Evolutionary conservation across 2,888 invertebrate species (phyloP).

Genomic region (Eremobia ochroleuca): DNA sequence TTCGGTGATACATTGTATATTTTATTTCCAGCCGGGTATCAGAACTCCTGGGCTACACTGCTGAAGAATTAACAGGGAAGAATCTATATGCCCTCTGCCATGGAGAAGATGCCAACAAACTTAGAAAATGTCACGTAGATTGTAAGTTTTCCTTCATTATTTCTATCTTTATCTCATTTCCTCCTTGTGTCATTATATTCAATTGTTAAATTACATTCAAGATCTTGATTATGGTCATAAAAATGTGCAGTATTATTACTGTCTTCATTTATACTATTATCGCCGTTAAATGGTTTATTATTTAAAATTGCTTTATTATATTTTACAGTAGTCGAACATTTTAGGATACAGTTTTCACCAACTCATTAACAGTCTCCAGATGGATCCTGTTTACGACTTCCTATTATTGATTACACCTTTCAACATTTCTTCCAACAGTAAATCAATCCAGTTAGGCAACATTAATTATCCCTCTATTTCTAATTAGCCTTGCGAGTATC

Average conservation of each 20-base stretch:
- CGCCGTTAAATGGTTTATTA: constrained; percentile 1
- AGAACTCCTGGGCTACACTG: constrained; percentile 97
- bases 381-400: constrained; percentile 41
- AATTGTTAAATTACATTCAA: constrained; percentile 29
- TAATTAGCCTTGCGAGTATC: constrained; percentile 77
- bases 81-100: constrained; percentile 98
- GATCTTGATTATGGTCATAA: constrained; percentile 27
- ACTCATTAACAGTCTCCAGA: constrained; percentile 16
- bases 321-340: constrained; percentile 2
- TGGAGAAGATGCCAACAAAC: constrained; percentile 98
- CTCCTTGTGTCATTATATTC: constrained; percentile 32
- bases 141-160: constrained; percentile 92
- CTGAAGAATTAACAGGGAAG: constrained; percentile 98
- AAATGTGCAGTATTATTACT: constrained; percentile 10
- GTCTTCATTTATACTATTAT: constrained; percentile 16
- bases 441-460: constrained; percentile 67
- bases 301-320: constrained; percentile 10
- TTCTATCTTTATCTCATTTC: constrained; percentile 17
- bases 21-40: constrained; percentile 93
- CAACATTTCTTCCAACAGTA: constrained; percentile 66
- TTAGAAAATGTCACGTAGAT: constrained; percentile 98
- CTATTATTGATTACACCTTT: constrained; percentile 49
- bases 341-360: constrained; percentile 33
- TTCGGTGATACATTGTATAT: constrained; percentile 47
- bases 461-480: constrained; percentile 71